These are phyloP conservation scores for Mamestra configurata DNA, from an alignment of 1,140 invertebrate species.

Conservation along the genomic window DNA sequence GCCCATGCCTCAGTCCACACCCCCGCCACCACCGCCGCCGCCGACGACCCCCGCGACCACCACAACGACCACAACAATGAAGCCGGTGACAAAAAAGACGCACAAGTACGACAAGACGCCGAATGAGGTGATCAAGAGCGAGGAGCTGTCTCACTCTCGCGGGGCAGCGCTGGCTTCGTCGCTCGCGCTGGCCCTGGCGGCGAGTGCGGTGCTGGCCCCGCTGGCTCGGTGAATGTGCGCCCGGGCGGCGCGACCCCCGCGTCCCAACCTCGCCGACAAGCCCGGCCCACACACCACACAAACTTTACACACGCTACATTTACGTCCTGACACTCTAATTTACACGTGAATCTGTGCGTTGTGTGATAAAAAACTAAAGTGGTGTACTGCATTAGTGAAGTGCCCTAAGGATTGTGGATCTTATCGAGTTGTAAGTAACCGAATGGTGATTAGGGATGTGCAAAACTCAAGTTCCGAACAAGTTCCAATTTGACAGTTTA, in stretches of 20 bases:
- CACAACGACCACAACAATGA: conserved; percentile 81
- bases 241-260: conserved; percentile 75
- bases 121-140: conserved; percentile 97
- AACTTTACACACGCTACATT: conserved; percentile 78
- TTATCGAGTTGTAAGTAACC: conserved; percentile 40
- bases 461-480: conserved; percentile 58
- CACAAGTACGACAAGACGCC: conserved; percentile 95
- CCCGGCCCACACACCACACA: conserved; percentile 78
- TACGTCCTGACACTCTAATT: conserved; percentile 82
- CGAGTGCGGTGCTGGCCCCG: conserved; percentile 78
- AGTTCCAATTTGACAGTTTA: conserved; percentile 77
- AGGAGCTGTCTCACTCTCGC: conserved; percentile 93
- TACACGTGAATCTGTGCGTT: conserved; percentile 76
- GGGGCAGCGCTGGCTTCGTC: conserved; percentile 80
- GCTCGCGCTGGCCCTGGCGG: conserved; percentile 79
- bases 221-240: conserved; percentile 87
- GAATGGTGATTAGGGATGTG: conserved; percentile 36
- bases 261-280: conserved; percentile 79
- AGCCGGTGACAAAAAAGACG: conserved; percentile 89
- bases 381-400: conserved; percentile 49
- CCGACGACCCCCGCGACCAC: conserved; percentile 83
- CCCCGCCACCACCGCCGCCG: conserved; percentile 87
- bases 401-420: conserved; percentile 64
- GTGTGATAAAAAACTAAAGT: conserved; percentile 4
- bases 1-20: conserved; percentile 84